phyloP scores from a whole-genome alignment of 2,888 invertebrate genomes.

The Dynastes maya region DNA sequence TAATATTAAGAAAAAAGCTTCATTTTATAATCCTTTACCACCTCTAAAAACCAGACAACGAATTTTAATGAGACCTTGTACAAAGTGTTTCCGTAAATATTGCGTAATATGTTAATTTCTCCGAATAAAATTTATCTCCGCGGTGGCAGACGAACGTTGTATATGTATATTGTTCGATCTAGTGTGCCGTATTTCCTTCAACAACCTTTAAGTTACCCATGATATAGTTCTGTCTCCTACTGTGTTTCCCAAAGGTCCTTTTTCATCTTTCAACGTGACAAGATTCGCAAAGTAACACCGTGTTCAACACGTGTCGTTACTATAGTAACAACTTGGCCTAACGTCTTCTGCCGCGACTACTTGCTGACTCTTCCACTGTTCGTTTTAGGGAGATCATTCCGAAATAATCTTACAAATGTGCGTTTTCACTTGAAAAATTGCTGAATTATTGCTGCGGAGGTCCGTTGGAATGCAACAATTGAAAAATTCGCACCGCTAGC shows the following conservation, averaged over 20 bases:
- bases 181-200: slow-evolving; percentile 54
- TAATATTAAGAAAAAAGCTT: no score
- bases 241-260: slow-evolving; percentile 68
- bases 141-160: background rate
- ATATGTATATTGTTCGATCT: slow-evolving; percentile 43
- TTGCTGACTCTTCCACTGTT: slow-evolving; percentile 65
- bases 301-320: slow-evolving; percentile 71
- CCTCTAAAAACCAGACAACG: no score
- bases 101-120: no score
- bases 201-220: slow-evolving; percentile 60
- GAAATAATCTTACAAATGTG: slow-evolving; percentile 66
- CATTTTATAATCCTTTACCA: no score
- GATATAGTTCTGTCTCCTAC: slow-evolving; percentile 62
- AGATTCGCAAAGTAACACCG: slow-evolving; percentile 70
- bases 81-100: no score
- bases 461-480: slow-evolving; percentile 41
- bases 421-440: slow-evolving; percentile 64
- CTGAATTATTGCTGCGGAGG: slow-evolving; percentile 60
- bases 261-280: slow-evolving; percentile 71
- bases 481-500: background rate
- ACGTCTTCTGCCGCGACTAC: slow-evolving; percentile 61
- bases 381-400: slow-evolving; percentile 64
- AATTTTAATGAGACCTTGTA: no score
- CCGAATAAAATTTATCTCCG: slow-evolving; percentile 19
- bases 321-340: slow-evolving; percentile 69